Conservation (phyloP, 1,140 invertebrate genomes). For the Tetramorium parvispinum region DNA sequence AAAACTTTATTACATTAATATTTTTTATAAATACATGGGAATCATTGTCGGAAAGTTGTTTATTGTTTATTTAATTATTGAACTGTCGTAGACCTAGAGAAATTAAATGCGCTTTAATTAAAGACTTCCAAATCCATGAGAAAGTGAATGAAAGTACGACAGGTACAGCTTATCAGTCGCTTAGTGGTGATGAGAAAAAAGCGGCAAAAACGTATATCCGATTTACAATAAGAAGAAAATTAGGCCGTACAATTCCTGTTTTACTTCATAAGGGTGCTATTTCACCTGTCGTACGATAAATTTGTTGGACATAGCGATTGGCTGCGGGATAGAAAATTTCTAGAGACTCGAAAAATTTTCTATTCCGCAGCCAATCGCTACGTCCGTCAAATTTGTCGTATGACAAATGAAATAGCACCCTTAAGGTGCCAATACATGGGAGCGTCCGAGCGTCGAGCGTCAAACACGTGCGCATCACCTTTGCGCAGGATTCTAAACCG, state of each 20-base stretch:
- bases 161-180: background rate
- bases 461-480: too few species aligned
- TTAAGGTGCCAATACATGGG: too few species aligned
- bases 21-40: background rate
- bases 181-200: background rate
- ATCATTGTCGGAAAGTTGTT: background rate
- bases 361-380: too few species aligned
- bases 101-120: too few species aligned
- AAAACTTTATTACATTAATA: background rate
- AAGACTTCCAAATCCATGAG: background rate
- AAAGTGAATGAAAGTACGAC: background rate
- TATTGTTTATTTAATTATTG: background rate
- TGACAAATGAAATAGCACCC: too few species aligned
- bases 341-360: too few species aligned
- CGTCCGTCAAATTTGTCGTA: too few species aligned
- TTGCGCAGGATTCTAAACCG: too few species aligned
- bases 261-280: slow-evolving; percentile 3
- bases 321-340: too few species aligned
- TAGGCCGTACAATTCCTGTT: slow-evolving; percentile 6
- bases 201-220: background rate
- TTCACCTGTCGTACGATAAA: too few species aligned
- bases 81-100: slow-evolving; percentile 5
- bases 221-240: background rate
- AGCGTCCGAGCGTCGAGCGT: too few species aligned
- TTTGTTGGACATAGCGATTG: too few species aligned